Evolutionary conservation across 2,113 vertebrate genomes (phyloP), one percentile per base, ranked within the genome.

Genomic region (Sinocyclocheilus rhinocerous): DNA sequence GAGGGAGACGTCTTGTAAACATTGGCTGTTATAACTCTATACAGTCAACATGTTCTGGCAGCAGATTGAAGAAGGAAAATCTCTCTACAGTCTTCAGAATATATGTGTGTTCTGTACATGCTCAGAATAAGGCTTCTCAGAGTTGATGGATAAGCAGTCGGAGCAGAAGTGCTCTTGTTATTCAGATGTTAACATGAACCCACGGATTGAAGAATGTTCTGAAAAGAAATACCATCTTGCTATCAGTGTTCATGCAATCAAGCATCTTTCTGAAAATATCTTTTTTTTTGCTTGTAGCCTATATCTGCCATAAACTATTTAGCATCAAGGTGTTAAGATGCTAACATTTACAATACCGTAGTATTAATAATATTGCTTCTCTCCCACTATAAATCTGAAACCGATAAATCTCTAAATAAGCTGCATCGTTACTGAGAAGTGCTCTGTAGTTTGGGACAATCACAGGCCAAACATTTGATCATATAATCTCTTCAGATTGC

Each of bases 1-100:
- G 48, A 85, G 82, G 87, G 12, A 85, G 86, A 87, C 48, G 42
- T 80, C n/a, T 84, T 91, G 90, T 92, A 90, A 92, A 92, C 91
- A 89, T 90, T 45, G 79, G 75, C 86, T 24, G 57, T 81, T 79
- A 85, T 45, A 90, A 85, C 80, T 50, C 80, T 81, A 52, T 52
- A 81, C 69, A 90, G 76, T 73, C 76, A 65, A 84, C 69, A 83
- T 79, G 81, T 84, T 77, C 63, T 86, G 85, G 88, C 87, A 88
- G 86, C 42, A 90, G 78, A 85, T 81, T 84, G 79, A 84, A 87
- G 81, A 87, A 39, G 20, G 65, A 75, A 73, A 70, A 83, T 45
- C 81, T 86, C 50, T 83, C 61, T 57, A 88, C 36, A 57, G 72
- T 42, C 81, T 39, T 16, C 7, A 69, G 33, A 87, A 65, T 42